A percentile compares a stretch with the other conserved stretches of the same genome.
These are phyloP conservation scores for Drosophila prostipennis DNA, from an alignment of 2,888 invertebrate genomes.

Conservation along the genomic window DNA sequence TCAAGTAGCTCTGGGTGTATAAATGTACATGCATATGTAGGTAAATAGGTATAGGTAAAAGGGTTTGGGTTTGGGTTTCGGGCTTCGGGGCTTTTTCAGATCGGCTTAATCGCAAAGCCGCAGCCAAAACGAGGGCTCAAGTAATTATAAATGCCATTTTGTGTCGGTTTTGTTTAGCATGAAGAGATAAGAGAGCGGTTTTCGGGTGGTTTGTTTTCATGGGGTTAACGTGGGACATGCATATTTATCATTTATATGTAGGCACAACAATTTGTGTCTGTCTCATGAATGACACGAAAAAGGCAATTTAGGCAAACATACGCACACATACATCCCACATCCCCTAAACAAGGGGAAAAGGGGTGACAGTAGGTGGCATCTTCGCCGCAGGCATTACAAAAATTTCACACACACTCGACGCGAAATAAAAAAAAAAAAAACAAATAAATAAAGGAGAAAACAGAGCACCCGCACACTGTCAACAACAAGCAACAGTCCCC, in stretches of 20 bases:
- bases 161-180: conserved; percentile 41
- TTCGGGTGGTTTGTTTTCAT: conserved; percentile 2
- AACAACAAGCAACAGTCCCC: conserved; percentile 21
- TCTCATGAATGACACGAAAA: conserved; percentile 59
- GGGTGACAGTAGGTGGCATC: conserved; percentile 43
- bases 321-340: background rate
- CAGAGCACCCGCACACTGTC: conserved; percentile 25
- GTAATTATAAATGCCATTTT: conserved; percentile 71
- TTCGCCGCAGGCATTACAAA: conserved; percentile 61
- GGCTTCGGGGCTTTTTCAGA: conserved; percentile 5
- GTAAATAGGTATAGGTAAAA: too few species aligned
- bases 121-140: conserved; percentile 53
- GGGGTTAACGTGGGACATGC: conserved; percentile 49
- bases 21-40: background rate
- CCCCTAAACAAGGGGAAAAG: conserved; percentile 6
- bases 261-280: conserved; percentile 57
- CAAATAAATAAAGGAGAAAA: background rate
- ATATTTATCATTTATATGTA: conserved; percentile 67
- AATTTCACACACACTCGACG: conserved; percentile 58
- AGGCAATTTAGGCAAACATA: conserved; percentile 64
- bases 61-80: background rate
- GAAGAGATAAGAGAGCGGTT: conserved; percentile 39
- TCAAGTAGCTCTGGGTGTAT: background rate
- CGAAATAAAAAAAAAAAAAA: background rate
- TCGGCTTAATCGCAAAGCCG: conserved; percentile 57